phyloP scores from a whole-genome alignment of 2,888 invertebrate species.

The Nipponacmea schrenckii region DNA sequence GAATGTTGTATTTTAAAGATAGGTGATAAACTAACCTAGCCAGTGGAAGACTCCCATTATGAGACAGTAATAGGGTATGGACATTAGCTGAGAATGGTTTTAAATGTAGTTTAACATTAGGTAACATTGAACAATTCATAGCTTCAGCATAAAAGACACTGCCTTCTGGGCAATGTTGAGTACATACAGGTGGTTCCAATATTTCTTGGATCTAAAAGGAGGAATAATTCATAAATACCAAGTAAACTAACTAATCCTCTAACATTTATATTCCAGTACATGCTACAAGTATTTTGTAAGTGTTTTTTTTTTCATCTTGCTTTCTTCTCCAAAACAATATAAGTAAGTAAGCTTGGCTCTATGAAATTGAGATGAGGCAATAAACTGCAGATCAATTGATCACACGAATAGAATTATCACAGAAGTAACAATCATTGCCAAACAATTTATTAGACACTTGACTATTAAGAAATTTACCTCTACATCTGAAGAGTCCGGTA shows the following conservation, averaged over 20 bases:
- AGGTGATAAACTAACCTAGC: constrained; percentile 74
- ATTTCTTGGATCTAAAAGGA: constrained; percentile 39
- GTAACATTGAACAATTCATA: constrained; percentile 75
- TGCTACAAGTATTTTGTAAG: no score
- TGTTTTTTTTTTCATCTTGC: no score
- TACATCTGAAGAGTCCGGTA: constrained; percentile 12
- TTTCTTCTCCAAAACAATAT: constrained; percentile 5
- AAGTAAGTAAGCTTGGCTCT: no score
- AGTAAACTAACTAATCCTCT: background rate
- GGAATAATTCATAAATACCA: no score
- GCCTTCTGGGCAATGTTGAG: constrained; percentile 74
- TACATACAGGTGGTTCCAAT: constrained; percentile 73
- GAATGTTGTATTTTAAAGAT: no score
- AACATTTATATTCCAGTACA: no score
- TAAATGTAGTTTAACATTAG: constrained; percentile 74
- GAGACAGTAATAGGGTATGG: constrained; percentile 77
- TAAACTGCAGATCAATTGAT: no score
- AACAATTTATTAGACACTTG: no score
- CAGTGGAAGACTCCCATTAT: constrained; percentile 82
- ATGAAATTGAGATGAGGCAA: no score
- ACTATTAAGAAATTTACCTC: background rate
- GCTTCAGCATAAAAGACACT: constrained; percentile 78
- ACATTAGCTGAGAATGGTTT: constrained; percentile 76
- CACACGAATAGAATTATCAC: no score
- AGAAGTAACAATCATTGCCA: no score